Evolutionary conservation across 2,888 invertebrate species (phyloP).

Genomic region (Eurytoma californica): DNA sequence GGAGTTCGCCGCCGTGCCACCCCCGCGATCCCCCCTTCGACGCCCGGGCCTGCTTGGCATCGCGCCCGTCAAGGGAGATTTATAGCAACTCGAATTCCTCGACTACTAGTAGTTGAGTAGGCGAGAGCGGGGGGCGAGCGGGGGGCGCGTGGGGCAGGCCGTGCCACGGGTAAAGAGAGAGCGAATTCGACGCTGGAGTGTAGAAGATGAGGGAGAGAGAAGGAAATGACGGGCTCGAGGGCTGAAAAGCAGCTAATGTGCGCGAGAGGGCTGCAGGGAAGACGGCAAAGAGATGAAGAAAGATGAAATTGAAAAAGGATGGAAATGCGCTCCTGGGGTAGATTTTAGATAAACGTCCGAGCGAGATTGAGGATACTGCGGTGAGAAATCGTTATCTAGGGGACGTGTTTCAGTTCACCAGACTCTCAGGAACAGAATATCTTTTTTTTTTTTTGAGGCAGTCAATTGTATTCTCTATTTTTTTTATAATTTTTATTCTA

Average conservation of each 20-base stretch:
- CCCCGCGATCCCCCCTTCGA: slow-evolving; percentile 60
- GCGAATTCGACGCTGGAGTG: slow-evolving; percentile 9
- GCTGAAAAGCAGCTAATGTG: slow-evolving; percentile 34
- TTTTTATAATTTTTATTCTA: too few relatives aligned
- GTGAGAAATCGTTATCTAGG: too few relatives aligned
- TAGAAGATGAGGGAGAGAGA: slow-evolving; percentile 52
- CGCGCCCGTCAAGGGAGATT: slow-evolving; percentile 75
- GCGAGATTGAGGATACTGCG: too few relatives aligned
- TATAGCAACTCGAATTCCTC: slow-evolving; percentile 75
- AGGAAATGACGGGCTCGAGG: slow-evolving; percentile 54
- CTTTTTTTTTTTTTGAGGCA: too few relatives aligned
- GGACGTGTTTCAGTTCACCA: too few relatives aligned
- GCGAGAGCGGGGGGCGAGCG: slow-evolving; percentile 56
- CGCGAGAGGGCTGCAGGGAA: slow-evolving; percentile 37
- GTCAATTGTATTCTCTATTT: too few relatives aligned
- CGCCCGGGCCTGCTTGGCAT: slow-evolving; percentile 66
- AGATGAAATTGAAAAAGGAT: neutral
- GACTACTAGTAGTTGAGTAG: slow-evolving; percentile 64
- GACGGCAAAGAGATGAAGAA: neutral
- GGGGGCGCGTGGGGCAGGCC: slow-evolving; percentile 47
- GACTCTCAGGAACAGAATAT: too few relatives aligned
- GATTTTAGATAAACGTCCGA: too few relatives aligned
- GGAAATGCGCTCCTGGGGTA: neutral
- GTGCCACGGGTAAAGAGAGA: slow-evolving; percentile 51
- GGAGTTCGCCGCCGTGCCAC: slow-evolving; percentile 52